A percentile compares a stretch with the other conserved stretches of the same genome.
Conservation (phyloP, 2,113 vertebrate genomes). For the Cephalopterus ornatus region DNA sequence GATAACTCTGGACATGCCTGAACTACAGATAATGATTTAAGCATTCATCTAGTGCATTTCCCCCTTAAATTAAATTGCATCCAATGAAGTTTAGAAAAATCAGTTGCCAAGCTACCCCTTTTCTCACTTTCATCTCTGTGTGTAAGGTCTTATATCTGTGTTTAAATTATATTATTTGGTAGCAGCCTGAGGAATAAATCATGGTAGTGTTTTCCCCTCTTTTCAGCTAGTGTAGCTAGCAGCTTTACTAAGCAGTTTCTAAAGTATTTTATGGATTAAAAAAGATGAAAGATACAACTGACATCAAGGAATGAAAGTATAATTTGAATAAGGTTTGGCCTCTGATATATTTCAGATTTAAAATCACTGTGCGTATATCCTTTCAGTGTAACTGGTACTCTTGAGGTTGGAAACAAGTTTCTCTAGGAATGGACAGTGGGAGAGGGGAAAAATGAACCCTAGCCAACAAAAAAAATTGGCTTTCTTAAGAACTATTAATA, state of each 20-base stretch:
- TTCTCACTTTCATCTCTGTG: not conserved
- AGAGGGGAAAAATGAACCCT: not conserved
- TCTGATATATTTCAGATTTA: not conserved
- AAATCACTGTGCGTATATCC: not conserved
- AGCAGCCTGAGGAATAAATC: not conserved
- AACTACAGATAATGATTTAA: not conserved
- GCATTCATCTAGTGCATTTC: not conserved
- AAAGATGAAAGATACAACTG: not conserved
- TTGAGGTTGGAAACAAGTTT: slow-evolving; percentile 10
- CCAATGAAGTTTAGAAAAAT: not conserved
- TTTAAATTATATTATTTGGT: not conserved
- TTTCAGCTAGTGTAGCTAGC: not conserved
- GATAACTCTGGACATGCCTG: not conserved
- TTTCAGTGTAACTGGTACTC: not conserved
- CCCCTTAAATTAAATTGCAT: not conserved
- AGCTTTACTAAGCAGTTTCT: not conserved
- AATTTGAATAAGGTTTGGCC: not conserved
- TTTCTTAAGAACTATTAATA: slow-evolving; percentile 18
- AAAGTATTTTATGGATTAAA: not conserved
- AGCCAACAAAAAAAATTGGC: not conserved
- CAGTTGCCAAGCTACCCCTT: not conserved
- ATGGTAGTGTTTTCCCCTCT: not conserved
- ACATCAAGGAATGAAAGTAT: slow-evolving; percentile 8
- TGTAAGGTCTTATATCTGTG: not conserved
- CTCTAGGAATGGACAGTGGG: not conserved